Percentiles rank a stretch among this genome's conserved stretches.
Conservation (phyloP, 1,140 invertebrate species). For the Saccostrea cuccullata region DNA sequence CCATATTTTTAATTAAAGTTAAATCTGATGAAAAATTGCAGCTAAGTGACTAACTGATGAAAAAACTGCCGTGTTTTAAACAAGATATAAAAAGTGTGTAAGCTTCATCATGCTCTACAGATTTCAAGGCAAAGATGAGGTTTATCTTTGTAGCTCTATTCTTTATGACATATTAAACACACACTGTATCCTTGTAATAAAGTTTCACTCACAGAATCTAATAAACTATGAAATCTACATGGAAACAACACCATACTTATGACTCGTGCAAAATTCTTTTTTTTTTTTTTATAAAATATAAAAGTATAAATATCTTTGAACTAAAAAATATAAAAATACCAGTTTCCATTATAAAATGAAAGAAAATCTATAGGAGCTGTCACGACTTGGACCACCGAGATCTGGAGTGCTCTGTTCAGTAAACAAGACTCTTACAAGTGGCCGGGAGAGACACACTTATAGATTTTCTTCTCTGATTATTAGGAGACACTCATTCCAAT, state of each 20-base stretch:
- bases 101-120: not conserved
- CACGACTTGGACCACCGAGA: not conserved
- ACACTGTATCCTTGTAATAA: not conserved
- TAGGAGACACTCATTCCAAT: conserved; percentile 14
- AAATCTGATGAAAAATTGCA: not conserved
- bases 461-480: conserved; percentile 24
- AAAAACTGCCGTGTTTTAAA: not conserved
- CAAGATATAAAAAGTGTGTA: not conserved
- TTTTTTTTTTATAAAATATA: conserved; percentile 36
- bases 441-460: not conserved
- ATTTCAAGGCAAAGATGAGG: not conserved
- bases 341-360: conserved; percentile 26
- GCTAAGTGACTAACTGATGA: not conserved
- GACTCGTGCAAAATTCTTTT: not conserved
- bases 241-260: not conserved
- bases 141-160: not conserved
- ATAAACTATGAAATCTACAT: conserved; percentile 12
- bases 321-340: conserved; percentile 38
- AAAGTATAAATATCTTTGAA: conserved; percentile 38
- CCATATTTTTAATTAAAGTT: not conserved
- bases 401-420: not conserved
- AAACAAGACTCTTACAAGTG: not conserved
- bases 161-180: not conserved
- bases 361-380: conserved; percentile 11
- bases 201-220: conserved; percentile 15